phyloP scores from a whole-genome alignment of 2,113 vertebrate genomes.

The Lates calcarifer region DNA sequence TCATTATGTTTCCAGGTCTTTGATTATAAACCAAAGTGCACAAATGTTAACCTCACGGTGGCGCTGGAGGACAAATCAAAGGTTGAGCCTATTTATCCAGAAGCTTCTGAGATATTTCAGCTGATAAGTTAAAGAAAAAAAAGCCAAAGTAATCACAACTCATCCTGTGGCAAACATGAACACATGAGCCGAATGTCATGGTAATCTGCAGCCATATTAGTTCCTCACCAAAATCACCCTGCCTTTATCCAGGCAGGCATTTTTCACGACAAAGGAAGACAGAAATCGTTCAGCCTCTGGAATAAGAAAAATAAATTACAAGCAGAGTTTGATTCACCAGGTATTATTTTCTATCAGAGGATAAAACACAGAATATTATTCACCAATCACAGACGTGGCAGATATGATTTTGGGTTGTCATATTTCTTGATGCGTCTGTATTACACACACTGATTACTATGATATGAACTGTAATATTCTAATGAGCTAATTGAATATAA shows the following conservation, averaged over 20 bases:
- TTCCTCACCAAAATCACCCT: not conserved
- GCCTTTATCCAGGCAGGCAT: too few species aligned
- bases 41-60: too few species aligned
- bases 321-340: not conserved
- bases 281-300: not conserved
- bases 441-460: not conserved
- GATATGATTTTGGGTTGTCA: not conserved
- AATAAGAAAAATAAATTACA: slow-evolving; percentile 15
- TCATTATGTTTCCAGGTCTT: not conserved
- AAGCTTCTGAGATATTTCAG: too few species aligned
- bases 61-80: too few species aligned
- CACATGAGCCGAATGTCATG: too few species aligned
- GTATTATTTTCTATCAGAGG: not conserved
- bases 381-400: not conserved
- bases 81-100: too few species aligned
- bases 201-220: not conserved
- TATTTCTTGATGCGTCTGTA: not conserved
- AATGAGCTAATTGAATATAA: not conserved
- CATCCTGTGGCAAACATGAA: too few species aligned
- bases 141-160: too few species aligned
- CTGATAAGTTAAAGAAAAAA: too few species aligned
- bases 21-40: not conserved
- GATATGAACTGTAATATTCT: not conserved
- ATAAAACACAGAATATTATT: not conserved
- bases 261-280: not conserved